These are phyloP conservation scores for Leucania comma DNA, from an alignment of 2,888 invertebrate species.

Conservation along the genomic window DNA sequence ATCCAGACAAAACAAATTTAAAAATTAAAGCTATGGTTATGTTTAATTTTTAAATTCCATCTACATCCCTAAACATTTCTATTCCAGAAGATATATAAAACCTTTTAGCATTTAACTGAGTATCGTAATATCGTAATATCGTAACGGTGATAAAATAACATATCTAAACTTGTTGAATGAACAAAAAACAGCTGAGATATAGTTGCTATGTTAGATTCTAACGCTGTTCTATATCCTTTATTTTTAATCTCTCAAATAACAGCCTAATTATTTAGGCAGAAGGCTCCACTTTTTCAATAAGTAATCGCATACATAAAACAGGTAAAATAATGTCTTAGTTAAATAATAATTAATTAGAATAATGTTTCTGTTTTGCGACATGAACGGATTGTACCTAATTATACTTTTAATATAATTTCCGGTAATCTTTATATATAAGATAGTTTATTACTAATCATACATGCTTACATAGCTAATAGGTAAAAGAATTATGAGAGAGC, in stretches of 20 bases:
- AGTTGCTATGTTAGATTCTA: slow-evolving; percentile 14
- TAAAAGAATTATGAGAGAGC: slow-evolving; percentile 22
- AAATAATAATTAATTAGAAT: slow-evolving; percentile 1
- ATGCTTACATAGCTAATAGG: slow-evolving; percentile 6
- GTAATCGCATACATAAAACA: background rate
- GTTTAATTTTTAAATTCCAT: background rate
- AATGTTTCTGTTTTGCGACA: background rate
- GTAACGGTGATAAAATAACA: slow-evolving; percentile 27
- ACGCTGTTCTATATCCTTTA: too few species aligned
- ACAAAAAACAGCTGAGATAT: slow-evolving; percentile 9
- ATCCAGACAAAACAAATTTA: slow-evolving; percentile 16
- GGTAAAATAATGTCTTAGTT: slow-evolving; percentile 1
- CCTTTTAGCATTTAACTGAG: slow-evolving; percentile 1
- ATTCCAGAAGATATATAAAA: background rate
- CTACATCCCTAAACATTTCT: background rate
- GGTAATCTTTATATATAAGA: background rate
- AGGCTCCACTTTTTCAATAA: slow-evolving; percentile 5
- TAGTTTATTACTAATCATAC: background rate
- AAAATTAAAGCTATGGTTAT: background rate
- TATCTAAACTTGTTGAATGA: background rate
- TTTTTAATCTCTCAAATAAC: background rate
- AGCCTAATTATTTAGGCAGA: too few species aligned
- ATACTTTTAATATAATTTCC: background rate
- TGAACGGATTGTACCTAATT: background rate
- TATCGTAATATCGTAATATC: background rate